These are phyloP conservation scores for Hedychridium roseum DNA, from an alignment of 2,888 invertebrate genomes.

Conservation along the genomic window DNA sequence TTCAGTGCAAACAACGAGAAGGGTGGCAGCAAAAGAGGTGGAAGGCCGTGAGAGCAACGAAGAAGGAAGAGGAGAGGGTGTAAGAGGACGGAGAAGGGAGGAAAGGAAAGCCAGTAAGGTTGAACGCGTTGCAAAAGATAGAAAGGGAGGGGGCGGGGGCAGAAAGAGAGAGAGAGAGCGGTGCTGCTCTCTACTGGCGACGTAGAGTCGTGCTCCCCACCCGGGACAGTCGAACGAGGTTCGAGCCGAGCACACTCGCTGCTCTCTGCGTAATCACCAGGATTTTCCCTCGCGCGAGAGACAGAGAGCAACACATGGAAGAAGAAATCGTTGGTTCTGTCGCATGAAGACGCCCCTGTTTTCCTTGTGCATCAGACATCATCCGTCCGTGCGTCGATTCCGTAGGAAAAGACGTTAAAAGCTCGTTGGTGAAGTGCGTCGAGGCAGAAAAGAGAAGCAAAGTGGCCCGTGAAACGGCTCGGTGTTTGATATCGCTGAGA, in stretches of 20 bases:
- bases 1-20: constrained; percentile 36
- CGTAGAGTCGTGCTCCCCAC: constrained; percentile 45
- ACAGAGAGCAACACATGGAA: no score
- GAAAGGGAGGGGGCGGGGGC: constrained; percentile 5
- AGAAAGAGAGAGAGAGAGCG: constrained; percentile 26
- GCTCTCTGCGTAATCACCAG: constrained; percentile 32
- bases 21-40: constrained; percentile 15
- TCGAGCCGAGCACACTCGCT: constrained; percentile 36
- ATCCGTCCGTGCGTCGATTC: no score
- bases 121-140: constrained; percentile 3
- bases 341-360: no score
- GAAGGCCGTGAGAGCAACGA: constrained; percentile 26
- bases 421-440: no score
- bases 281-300: constrained; percentile 39
- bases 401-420: no score
- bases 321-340: no score
- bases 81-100: constrained; percentile 22
- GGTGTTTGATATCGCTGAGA: no score
- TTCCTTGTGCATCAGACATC: no score
- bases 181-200: constrained; percentile 54
- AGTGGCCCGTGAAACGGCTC: neutral
- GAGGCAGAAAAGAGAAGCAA: neutral
- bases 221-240: constrained; percentile 49
- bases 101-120: constrained; percentile 9
- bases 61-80: constrained; percentile 12